phyloP scores from a whole-genome alignment of 1,140 invertebrate genomes.

The Brachionus asplanchnoidis region DNA sequence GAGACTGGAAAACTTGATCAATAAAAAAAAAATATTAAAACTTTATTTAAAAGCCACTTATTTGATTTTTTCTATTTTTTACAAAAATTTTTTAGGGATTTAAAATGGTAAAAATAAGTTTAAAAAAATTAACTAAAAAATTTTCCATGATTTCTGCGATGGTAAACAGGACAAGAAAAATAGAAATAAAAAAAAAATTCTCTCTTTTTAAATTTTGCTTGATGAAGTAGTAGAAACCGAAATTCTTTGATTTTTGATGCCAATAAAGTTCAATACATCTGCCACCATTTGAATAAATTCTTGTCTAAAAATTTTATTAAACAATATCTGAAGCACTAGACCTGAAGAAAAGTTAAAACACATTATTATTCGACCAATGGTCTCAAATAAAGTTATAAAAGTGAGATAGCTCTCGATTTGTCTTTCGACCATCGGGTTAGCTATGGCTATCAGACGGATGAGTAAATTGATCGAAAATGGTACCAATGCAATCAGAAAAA shows the following conservation, averaged over 20 bases:
- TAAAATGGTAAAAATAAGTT: no score
- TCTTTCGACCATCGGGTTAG: not conserved
- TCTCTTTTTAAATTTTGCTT: not conserved
- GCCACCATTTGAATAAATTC: not conserved
- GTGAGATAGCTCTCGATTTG: not conserved
- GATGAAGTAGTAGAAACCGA: not conserved
- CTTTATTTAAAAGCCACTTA: no score
- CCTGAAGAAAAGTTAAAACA: not conserved
- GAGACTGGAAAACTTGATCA: no score
- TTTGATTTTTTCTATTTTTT: no score
- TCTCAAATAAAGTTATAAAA: not conserved
- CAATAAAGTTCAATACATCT: not conserved
- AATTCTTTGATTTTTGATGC: not conserved
- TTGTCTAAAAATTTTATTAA: not conserved
- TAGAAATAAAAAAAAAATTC: no score
- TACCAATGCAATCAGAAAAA: not conserved
- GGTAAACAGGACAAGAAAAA: no score
- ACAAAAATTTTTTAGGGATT: no score
- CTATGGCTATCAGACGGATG: not conserved
- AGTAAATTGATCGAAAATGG: not conserved
- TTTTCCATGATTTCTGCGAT: no score
- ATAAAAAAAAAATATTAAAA: no score
- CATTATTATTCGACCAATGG: not conserved
- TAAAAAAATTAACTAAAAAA: no score
- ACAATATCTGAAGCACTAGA: not conserved